Percentiles rank a stretch among this genome's conserved stretches.
These are phyloP conservation scores for Pelvicachromis taeniatus DNA, from an alignment of 2,113 vertebrate species.

Conservation along the genomic window DNA sequence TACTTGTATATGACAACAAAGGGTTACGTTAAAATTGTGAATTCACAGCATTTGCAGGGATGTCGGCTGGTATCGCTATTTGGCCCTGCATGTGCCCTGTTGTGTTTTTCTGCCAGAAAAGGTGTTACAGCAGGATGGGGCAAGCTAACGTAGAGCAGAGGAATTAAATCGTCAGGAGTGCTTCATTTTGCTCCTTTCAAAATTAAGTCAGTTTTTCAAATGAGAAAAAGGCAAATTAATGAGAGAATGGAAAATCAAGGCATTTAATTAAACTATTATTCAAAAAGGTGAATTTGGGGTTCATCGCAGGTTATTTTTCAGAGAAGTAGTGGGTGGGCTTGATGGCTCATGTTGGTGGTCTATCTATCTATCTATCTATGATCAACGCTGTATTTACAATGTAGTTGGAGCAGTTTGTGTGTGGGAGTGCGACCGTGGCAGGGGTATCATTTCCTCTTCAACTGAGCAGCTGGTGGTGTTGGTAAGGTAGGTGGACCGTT, in stretches of 20 bases:
- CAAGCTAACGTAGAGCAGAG: neutral
- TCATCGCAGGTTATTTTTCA: constrained; percentile 12
- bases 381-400: neutral
- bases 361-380: neutral
- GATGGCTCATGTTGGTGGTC: neutral
- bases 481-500: constrained; percentile 51
- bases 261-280: constrained; percentile 41
- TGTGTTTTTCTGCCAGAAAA: neutral
- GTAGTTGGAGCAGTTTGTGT: constrained; percentile 22
- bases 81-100: neutral
- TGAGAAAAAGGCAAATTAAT: neutral
- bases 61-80: neutral
- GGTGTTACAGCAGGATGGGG: neutral
- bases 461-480: constrained; percentile 6
- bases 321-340: constrained; percentile 18
- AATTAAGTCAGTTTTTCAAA: neutral
- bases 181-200: neutral
- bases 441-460: constrained; percentile 21
- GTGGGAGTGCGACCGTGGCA: neutral
- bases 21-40: neutral
- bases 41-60: neutral
- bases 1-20: neutral
- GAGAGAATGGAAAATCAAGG: neutral
- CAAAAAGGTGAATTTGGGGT: constrained; percentile 14
- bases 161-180: neutral